Percentiles rank a stretch among this genome's conserved stretches.
Conservation (phyloP, 2,113 vertebrate genomes). For the Phyllostomus hastatus region DNA sequence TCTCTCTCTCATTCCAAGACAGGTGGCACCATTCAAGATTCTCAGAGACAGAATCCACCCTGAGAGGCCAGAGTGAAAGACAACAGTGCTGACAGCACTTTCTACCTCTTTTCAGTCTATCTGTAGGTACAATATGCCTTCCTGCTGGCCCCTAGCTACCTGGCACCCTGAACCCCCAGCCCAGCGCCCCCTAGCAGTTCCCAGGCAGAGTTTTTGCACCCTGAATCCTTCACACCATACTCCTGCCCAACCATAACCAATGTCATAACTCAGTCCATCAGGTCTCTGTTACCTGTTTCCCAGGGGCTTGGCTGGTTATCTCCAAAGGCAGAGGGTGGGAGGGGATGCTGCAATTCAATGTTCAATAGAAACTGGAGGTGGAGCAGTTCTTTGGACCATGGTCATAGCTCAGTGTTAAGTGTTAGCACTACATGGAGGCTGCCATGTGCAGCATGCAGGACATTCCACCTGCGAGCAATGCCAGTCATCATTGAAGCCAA, state of each 20-base stretch:
- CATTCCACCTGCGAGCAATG: background rate
- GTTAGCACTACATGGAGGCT: background rate
- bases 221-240: background rate
- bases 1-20: background rate
- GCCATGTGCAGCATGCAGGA: background rate
- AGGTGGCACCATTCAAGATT: background rate
- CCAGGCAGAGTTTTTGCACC: background rate
- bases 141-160: background rate
- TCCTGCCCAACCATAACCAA: background rate
- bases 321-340: background rate
- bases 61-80: background rate
- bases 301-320: background rate
- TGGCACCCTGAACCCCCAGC: background rate
- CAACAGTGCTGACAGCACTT: background rate
- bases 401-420: background rate
- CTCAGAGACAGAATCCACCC: background rate
- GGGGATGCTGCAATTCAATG: fast-evolving
- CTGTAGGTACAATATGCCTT: background rate
- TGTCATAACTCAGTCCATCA: background rate
- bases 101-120: background rate
- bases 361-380: background rate
- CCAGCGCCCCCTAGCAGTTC: background rate
- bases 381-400: background rate
- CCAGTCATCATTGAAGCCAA: background rate
- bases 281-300: background rate